Evolutionary conservation across 2,888 invertebrate species (phyloP).

Genomic region (Onthophagus sagittarius): DNA sequence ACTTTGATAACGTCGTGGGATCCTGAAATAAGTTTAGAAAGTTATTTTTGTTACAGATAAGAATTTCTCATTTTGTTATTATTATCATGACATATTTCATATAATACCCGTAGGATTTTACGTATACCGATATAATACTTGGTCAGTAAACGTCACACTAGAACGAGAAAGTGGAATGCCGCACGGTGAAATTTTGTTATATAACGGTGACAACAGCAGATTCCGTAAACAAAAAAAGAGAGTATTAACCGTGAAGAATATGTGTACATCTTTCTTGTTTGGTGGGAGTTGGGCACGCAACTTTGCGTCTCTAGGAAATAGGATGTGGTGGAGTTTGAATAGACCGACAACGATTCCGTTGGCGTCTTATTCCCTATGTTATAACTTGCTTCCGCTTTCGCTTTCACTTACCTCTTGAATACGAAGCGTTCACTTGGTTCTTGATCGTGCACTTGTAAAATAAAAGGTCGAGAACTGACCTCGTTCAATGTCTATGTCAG

Average conservation of each 20-base stretch:
- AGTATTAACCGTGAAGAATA: too few species aligned
- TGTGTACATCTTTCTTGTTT: neutral
- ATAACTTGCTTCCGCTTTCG: neutral
- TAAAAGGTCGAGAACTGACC: neutral
- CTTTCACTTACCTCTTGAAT: neutral
- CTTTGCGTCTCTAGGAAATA: neutral
- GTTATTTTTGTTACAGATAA: neutral
- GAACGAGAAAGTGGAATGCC: neutral
- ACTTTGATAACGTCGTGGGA: neutral
- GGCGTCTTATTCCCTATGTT: neutral
- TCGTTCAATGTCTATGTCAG: neutral
- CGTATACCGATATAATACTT: neutral
- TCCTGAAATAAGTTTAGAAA: neutral
- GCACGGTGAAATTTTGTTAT: neutral
- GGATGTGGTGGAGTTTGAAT: neutral
- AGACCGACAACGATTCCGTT: neutral
- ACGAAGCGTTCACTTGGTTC: neutral
- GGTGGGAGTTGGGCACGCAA: neutral
- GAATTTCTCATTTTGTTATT: neutral
- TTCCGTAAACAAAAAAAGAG: too few species aligned
- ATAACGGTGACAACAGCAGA: neutral
- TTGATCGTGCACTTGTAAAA: neutral
- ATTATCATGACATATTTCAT: neutral
- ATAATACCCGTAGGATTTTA: neutral
- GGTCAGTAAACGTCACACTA: neutral